phyloP scores from a whole-genome alignment of 2,113 vertebrate species.

The Daphoenositta chrysoptera region DNA sequence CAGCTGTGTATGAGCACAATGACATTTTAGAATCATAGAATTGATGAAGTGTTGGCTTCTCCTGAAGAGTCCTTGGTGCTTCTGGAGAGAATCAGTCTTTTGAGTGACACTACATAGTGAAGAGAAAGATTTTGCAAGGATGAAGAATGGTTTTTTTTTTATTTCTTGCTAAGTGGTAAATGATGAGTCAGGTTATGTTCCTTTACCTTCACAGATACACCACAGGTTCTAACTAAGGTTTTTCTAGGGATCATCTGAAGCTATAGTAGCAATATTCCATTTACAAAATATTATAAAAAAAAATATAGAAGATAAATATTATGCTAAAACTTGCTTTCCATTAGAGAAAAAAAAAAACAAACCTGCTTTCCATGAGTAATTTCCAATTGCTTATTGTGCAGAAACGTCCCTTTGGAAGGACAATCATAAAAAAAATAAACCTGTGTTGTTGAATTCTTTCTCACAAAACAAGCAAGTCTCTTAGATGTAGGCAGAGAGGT shows the following conservation, averaged over 20 bases:
- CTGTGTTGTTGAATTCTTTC: not conserved
- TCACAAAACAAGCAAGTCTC: not conserved
- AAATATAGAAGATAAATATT: too few species aligned
- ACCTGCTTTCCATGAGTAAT: not conserved
- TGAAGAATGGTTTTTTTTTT: not conserved
- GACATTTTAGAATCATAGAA: not conserved
- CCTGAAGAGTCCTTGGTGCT: not conserved
- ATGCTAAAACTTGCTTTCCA: not conserved
- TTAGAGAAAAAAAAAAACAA: not conserved
- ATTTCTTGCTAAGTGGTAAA: not conserved
- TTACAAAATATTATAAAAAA: not conserved
- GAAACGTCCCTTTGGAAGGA: not conserved
- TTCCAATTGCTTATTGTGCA: not conserved
- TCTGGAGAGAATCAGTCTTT: slow-evolving; percentile 16
- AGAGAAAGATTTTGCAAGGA: not conserved
- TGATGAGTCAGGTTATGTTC: not conserved
- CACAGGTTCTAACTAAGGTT: not conserved
- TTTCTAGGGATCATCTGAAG: not conserved
- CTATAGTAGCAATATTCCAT: not conserved
- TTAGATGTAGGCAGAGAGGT: not conserved
- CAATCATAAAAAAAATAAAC: not conserved
- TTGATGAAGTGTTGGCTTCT: not conserved
- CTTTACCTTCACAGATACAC: not conserved
- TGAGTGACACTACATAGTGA: not conserved
- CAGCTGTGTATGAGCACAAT: not conserved